Evolutionary conservation across 2,113 vertebrate genomes (phyloP), one percentile per base, ranked within the genome.

Genomic region (Clupea harengus): DNA sequence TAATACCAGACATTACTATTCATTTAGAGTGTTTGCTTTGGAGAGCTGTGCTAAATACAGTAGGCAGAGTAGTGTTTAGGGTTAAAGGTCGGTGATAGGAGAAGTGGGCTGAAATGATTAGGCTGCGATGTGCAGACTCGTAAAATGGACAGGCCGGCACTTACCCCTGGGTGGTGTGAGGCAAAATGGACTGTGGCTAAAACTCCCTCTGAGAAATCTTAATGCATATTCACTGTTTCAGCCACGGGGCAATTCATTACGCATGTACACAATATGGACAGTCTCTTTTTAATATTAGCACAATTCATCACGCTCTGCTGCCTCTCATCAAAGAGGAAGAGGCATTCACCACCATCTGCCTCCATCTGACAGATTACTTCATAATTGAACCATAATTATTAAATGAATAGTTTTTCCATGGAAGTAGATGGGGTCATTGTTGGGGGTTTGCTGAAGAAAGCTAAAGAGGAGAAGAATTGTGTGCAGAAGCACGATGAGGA

Each of bases 371-470:
- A 72, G 64, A 72, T 72, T 72, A 72, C 64, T 13, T 8, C 64
- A 72, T 72, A 72, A 72, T 72, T 72, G 64, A 72, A 72, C 64
- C 64, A 72, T 72, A 72, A 72, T 72, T 72, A 28, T 72, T 72
- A 72, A 72, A 72, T 32, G 32, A 72, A 72, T 72, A 32, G 64
- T 32, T 28, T 72, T 32, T 5, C 8, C 1, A 25, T 28, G 25
- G 64, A 72, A 32, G 64, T 32, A 72, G 10, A 32, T 25, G 89
- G 86, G 89, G 88, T 89, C 86, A 87, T 83, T 88, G 88, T 82
- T 67, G 82, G 88, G 64, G 64, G 64, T 32, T 72, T 72, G 64
- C 10, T 13, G 10, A 32, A 28, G 64, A 8, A 11, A 28, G 10
- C 25, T 72, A 32, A 13, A 32, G 64, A 39, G 39, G 39, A 39